Conservation (phyloP, 2,888 invertebrate genomes). For the Drosophila multiciliata region DNA sequence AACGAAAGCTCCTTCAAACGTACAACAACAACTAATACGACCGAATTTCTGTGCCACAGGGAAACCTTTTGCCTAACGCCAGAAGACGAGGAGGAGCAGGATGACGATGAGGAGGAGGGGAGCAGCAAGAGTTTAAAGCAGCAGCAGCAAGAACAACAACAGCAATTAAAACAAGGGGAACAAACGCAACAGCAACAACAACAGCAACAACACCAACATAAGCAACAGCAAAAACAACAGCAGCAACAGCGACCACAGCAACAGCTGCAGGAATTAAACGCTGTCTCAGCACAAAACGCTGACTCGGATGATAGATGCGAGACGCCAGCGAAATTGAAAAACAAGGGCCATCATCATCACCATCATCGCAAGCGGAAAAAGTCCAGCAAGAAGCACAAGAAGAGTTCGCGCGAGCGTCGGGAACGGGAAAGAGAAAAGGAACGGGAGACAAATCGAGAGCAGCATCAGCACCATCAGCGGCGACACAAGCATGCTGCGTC, state of each 20-base stretch:
- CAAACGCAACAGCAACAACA: constrained; percentile 20
- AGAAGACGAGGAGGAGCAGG: constrained; percentile 80
- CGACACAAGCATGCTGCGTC: constrained; percentile 81
- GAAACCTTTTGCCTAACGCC: constrained; percentile 84
- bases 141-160: constrained; percentile 24
- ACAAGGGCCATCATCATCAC: constrained; percentile 60
- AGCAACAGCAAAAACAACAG: constrained; percentile 9
- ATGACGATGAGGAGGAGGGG: constrained; percentile 59
- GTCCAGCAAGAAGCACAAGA: constrained; percentile 82
- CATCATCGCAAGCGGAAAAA: constrained; percentile 81
- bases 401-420: constrained; percentile 80
- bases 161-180: constrained; percentile 18
- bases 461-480: constrained; percentile 68
- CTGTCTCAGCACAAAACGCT: constrained; percentile 30
- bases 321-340: constrained; percentile 64
- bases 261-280: constrained; percentile 39
- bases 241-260: constrained; percentile 19
- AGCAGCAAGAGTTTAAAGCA: constrained; percentile 28
- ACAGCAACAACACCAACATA: constrained; percentile 8
- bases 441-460: constrained; percentile 36
- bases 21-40: constrained; percentile 84
- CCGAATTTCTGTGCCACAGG: constrained; percentile 85
- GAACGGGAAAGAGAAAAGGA: constrained; percentile 51
- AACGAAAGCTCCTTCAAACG: constrained; percentile 84
- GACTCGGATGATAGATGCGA: constrained; percentile 48